Percentiles rank a stretch among this genome's conserved stretches.
Evolutionary conservation across 2,888 invertebrate species (phyloP).

Genomic region (Tetranychus piercei): DNA sequence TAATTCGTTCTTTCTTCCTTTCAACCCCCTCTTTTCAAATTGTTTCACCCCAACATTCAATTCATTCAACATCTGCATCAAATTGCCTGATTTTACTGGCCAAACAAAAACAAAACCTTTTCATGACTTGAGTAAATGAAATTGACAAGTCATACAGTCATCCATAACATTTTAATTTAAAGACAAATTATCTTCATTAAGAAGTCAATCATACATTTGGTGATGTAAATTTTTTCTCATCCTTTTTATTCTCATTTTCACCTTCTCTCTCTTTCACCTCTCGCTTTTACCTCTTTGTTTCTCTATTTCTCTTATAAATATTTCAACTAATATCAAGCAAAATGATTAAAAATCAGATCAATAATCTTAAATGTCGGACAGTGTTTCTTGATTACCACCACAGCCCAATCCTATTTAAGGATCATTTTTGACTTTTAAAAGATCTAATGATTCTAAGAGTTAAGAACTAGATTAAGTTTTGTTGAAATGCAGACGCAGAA

Average conservation of each 20-base stretch:
- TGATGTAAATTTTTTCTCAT: not conserved
- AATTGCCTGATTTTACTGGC: not conserved
- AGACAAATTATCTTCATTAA: not conserved
- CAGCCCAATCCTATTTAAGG: not conserved
- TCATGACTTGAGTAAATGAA: not conserved
- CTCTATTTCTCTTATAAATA: too few relatives aligned
- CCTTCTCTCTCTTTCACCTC: slow-evolving; percentile 5
- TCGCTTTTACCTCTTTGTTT: not conserved
- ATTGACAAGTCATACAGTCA: not conserved
- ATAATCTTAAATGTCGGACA: not conserved
- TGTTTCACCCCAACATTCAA: not conserved
- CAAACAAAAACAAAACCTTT: not conserved
- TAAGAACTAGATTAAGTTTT: too few relatives aligned
- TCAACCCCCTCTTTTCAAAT: not conserved
- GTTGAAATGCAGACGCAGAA: too few relatives aligned
- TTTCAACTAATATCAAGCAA: not conserved
- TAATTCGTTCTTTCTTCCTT: too few relatives aligned
- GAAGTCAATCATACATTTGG: not conserved
- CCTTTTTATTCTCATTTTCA: not conserved
- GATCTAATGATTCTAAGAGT: too few relatives aligned
- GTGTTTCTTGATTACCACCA: not conserved
- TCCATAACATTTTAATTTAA: not conserved
- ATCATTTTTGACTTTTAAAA: too few relatives aligned
- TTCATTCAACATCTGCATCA: not conserved
- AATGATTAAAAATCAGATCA: not conserved